Evolutionary conservation across 2,797 vertebrate genomes (phyloP).

Genomic region (Heliangelus exortis): DNA sequence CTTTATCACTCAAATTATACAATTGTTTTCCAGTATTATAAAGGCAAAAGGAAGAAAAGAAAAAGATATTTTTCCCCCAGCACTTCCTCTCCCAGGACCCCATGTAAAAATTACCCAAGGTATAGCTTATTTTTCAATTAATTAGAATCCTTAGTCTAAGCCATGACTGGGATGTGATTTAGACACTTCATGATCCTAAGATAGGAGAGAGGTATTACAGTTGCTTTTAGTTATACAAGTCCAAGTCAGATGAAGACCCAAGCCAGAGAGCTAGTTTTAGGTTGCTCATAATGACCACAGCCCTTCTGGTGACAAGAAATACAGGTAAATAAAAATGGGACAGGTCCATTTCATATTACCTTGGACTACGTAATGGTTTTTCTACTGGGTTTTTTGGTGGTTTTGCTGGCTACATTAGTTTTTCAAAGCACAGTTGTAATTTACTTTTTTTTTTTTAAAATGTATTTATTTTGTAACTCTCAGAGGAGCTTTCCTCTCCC

Average conservation of each 20-base stretch:
- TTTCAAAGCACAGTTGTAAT: not conserved
- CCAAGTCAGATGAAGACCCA: not conserved
- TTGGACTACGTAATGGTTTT: not conserved
- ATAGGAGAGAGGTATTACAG: not conserved
- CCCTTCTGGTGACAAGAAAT: not conserved
- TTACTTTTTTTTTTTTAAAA: not conserved
- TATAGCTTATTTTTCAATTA: not conserved
- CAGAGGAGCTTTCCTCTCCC: not conserved
- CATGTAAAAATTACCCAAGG: not conserved
- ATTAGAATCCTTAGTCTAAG: not conserved
- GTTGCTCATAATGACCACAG: not conserved
- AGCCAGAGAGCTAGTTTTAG: not conserved
- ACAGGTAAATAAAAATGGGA: not conserved
- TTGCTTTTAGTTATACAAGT: not conserved
- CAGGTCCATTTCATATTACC: not conserved
- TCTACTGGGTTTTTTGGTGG: not conserved
- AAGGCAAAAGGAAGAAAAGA: not conserved
- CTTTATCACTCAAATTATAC: not conserved
- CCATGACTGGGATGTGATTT: not conserved
- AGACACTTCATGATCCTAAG: not conserved
- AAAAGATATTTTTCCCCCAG: accelerated
- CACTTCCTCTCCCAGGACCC: not conserved
- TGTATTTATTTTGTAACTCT: not conserved
- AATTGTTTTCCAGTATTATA: not conserved
- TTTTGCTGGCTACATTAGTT: not conserved